phyloP scores from a whole-genome alignment of 2,113 vertebrate species.

The Calypte anna region DNA sequence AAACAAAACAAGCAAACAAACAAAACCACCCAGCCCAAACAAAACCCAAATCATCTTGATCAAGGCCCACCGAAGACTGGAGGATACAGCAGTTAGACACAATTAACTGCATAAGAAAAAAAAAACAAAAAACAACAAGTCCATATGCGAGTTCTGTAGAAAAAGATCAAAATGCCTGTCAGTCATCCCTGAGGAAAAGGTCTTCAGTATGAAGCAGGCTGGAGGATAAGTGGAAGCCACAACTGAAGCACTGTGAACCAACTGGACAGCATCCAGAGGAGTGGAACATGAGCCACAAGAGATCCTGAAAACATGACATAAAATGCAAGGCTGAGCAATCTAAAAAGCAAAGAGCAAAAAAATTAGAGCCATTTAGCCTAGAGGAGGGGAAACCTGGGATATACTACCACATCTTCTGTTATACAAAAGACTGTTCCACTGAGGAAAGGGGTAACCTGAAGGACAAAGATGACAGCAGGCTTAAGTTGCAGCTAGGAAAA shows the following conservation, averaged over 20 bases:
- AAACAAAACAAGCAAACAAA: no score
- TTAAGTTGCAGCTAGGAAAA: background rate
- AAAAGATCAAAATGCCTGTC: background rate
- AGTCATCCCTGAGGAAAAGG: background rate
- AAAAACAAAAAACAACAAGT: background rate
- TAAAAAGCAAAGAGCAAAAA: constrained; percentile 3
- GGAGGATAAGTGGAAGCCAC: background rate
- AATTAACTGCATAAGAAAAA: background rate
- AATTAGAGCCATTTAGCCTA: background rate
- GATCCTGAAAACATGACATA: background rate
- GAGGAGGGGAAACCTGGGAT: background rate
- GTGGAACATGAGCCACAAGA: background rate
- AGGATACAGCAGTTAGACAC: background rate
- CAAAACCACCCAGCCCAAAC: background rate
- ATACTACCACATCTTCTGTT: background rate
- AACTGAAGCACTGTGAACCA: background rate
- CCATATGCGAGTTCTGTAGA: background rate
- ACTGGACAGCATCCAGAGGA: background rate
- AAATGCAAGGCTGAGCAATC: background rate
- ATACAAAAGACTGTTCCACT: background rate
- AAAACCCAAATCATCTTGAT: background rate
- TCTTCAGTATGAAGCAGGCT: background rate
- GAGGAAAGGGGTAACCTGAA: background rate
- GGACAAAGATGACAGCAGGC: background rate
- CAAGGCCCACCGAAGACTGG: background rate